Percentiles rank a stretch among this genome's conserved stretches.
Conservation (phyloP, 2,888 invertebrate species). For the Apomyelois bistriatella region DNA sequence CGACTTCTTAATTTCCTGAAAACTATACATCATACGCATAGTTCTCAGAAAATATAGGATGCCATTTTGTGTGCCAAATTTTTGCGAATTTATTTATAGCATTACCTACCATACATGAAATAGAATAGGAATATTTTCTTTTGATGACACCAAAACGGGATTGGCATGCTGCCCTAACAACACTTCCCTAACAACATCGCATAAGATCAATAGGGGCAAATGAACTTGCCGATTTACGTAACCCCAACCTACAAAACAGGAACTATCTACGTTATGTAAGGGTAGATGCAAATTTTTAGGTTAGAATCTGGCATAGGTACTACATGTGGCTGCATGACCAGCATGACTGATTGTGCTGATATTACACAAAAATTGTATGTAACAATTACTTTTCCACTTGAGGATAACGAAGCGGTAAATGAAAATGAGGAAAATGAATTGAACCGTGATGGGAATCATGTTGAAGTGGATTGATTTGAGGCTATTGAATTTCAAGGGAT, state of each 20-base stretch:
- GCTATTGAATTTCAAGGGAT: neutral
- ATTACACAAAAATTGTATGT: neutral
- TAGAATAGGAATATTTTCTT: neutral
- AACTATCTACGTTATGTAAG: conserved; percentile 15
- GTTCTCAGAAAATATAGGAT: too few species aligned
- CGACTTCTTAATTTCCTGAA: too few species aligned
- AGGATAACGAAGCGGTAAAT: neutral
- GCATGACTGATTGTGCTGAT: neutral
- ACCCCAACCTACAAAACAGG: conserved; percentile 11
- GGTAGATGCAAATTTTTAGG: too few species aligned
- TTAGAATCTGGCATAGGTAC: conserved; percentile 14
- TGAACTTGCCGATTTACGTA: conserved; percentile 15
- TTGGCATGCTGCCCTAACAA: neutral
- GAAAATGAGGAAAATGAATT: neutral
- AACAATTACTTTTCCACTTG: neutral
- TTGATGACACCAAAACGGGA: neutral
- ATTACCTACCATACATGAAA: too few species aligned
- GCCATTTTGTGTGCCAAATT: neutral
- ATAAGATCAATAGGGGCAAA: conserved; percentile 16
- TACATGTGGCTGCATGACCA: conserved; percentile 11
- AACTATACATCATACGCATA: too few species aligned
- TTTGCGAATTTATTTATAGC: neutral
- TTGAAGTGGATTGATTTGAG: neutral
- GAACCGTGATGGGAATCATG: neutral
- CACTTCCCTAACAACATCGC: too few species aligned